Base-by-base conservation (phyloP, 1,140 invertebrate genomes). In the Lerema accius region DNA sequence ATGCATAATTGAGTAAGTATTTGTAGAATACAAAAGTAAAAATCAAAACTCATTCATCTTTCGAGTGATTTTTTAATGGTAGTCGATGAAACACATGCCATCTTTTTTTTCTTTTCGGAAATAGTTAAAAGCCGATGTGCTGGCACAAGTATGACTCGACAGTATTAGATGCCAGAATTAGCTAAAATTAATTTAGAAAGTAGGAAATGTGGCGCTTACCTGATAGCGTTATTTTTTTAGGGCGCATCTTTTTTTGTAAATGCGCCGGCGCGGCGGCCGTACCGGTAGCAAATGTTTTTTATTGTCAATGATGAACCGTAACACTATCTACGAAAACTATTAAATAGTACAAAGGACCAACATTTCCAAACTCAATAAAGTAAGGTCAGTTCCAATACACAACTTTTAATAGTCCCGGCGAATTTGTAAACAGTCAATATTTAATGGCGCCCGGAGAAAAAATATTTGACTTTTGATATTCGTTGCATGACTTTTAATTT, bases 101-200 rank as follows among this genome's bases (percentile, higher is more conserved):
- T 66, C 63, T 16, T 63, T 67, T 83, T 86, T 85, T 82, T 78
- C 63, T 61, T 63, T 65, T 64, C 66, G 65, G 67, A 73, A 63
- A 62, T 68, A 69, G 71, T 75, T 86, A 82, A 82, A 80, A 83
- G 84, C 78, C 59, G 73, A 71, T 73, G 35, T n/a, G 35, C 6
- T 84, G 76, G 79, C 76, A 80, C 74, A 76, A 69, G 70, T 81
- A 81, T 90, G 87, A 90, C 84, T 90, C 73, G 74, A 76, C 86
- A 86, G 15, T 83, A 82, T 84, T 74, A 46, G 67, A 67, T 66
- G 71, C 68, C 68, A 73, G 68, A 80, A 79, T 85, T 82, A 84
- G 74, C 86, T 56, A 70, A 85, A 87, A 89, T 90, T 90, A 87
- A 90, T 90, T 90, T 89, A 76, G 67, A 60, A 80, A 75, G 60